These are phyloP conservation scores for Piprites chloris DNA, from an alignment of 2,113 vertebrate species.

Conservation along the genomic window DNA sequence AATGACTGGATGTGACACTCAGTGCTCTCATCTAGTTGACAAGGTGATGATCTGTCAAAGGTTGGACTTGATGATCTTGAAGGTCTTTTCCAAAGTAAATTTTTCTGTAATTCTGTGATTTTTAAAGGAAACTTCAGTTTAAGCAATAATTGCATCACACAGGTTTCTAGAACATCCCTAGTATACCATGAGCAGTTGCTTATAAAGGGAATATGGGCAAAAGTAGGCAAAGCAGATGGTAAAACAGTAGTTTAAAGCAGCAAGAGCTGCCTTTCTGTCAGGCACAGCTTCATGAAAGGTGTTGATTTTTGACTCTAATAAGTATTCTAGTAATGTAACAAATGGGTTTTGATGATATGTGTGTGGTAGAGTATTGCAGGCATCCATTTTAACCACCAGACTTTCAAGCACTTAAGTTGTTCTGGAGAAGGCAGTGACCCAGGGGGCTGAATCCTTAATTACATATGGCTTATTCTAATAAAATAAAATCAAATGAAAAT, in stretches of 20 bases:
- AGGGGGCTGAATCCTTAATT: background rate
- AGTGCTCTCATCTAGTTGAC: background rate
- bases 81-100: background rate
- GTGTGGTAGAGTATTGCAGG: background rate
- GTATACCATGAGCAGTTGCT: background rate
- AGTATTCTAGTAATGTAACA: background rate
- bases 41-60: background rate
- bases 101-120: background rate
- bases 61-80: background rate
- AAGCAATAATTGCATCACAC: background rate
- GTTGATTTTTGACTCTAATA: background rate
- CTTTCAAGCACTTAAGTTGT: background rate
- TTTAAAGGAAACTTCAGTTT: background rate
- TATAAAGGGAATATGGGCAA: background rate
- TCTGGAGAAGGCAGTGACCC: background rate
- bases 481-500: background rate
- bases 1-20: background rate
- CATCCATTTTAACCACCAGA: background rate
- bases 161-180: background rate
- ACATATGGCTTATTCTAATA: background rate
- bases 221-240: background rate
- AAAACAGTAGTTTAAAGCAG: background rate
- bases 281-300: background rate
- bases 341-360: rapidly evolving
- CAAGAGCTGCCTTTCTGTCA: background rate